Conservation (phyloP, 2,888 invertebrate species). For the Sphecodes monilicornis region DNA sequence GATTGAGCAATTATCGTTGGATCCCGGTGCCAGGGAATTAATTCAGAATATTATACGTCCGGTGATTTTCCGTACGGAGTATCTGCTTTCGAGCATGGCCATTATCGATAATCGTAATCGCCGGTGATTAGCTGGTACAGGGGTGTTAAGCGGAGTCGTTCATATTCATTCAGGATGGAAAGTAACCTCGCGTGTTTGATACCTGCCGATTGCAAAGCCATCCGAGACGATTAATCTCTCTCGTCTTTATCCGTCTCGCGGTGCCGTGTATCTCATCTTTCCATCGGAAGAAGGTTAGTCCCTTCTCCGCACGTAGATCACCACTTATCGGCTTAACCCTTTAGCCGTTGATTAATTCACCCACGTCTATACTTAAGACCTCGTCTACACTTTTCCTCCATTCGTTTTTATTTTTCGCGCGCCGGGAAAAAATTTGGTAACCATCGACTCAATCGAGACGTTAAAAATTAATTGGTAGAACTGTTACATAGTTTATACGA, state of each 20-base stretch:
- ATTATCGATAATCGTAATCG: conserved; percentile 43
- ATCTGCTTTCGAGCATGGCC: conserved; percentile 7
- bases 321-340: conserved; percentile 56
- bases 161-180: conserved; percentile 43
- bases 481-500: not conserved
- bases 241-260: conserved; percentile 52
- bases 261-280: conserved; percentile 49
- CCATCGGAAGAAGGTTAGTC: conserved; percentile 52
- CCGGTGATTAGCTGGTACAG: not conserved
- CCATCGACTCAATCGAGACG: too few species aligned
- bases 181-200: conserved; percentile 41
- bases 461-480: too few species aligned
- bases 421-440: too few species aligned
- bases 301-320: conserved; percentile 28
- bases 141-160: conserved; percentile 35
- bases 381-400: not conserved
- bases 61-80: conserved; percentile 22
- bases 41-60: conserved; percentile 17
- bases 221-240: conserved; percentile 51
- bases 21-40: not conserved
- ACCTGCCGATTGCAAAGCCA: conserved; percentile 48
- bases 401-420: not conserved
- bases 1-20: conserved; percentile 32
- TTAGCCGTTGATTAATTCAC: conserved; percentile 56
- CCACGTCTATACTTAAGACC: conserved; percentile 24